phyloP scores from a whole-genome alignment of 2,888 invertebrate species.

The Meliscaeva auricollis region DNA sequence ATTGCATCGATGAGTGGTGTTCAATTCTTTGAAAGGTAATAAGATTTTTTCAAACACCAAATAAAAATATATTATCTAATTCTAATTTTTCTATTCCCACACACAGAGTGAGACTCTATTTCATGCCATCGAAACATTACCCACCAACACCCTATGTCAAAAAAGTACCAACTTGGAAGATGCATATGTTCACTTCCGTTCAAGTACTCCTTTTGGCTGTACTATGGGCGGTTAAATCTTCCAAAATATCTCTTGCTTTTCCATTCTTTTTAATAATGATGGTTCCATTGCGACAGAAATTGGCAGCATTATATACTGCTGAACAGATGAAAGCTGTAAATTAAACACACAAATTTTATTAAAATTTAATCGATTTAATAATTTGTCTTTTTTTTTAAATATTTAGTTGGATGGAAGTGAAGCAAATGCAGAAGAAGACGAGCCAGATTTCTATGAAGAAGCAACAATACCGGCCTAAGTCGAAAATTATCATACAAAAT shows the following conservation, averaged over 20 bases:
- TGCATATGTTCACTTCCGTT: slow-evolving; percentile 95
- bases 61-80: not conserved
- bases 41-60: too few relatives aligned
- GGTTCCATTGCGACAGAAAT: slow-evolving; percentile 92
- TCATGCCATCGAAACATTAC: slow-evolving; percentile 98
- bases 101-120: slow-evolving; percentile 91
- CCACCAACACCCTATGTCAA: slow-evolving; percentile 95
- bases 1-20: slow-evolving; percentile 97
- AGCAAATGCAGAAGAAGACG: slow-evolving; percentile 93
- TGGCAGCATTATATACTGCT: slow-evolving; percentile 90
- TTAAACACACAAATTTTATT: not conserved
- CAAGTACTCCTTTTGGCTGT: slow-evolving; percentile 91
- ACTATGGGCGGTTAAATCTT: slow-evolving; percentile 95
- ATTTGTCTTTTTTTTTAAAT: too few relatives aligned
- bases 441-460: slow-evolving; percentile 97
- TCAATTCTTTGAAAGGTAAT: slow-evolving; percentile 92
- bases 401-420: slow-evolving; percentile 94
- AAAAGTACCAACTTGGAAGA: slow-evolving; percentile 94
- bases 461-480: slow-evolving; percentile 92
- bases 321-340: slow-evolving; percentile 93
- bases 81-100: not conserved
- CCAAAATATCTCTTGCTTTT: slow-evolving; percentile 94
- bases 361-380: slow-evolving; percentile 7
- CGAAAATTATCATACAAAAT: not conserved
- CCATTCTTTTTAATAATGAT: slow-evolving; percentile 97